Conservation (phyloP, 1,140 invertebrate species). For the Leptestheria dahalacensis region DNA sequence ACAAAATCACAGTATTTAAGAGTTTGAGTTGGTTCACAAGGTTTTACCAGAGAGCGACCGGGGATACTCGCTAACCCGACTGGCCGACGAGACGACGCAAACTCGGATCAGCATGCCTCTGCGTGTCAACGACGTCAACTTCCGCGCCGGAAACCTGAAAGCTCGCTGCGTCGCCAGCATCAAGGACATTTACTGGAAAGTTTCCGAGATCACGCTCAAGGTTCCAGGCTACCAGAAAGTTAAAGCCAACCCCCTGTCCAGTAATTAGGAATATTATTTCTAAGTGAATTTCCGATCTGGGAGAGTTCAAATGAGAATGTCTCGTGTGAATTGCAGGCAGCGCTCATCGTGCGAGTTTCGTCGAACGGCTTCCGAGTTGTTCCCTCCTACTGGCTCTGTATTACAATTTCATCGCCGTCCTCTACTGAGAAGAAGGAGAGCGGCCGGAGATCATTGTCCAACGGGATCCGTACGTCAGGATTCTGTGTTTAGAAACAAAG, state of each 20-base stretch:
- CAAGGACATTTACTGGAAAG: background rate
- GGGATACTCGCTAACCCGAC: background rate
- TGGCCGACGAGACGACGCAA: background rate
- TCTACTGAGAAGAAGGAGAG: conserved; percentile 69
- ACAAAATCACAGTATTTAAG: no score
- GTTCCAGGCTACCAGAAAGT: background rate
- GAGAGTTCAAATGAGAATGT: no score
- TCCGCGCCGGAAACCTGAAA: background rate
- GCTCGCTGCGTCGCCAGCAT: background rate
- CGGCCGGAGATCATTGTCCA: conserved; percentile 65
- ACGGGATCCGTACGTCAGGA: conserved; percentile 46
- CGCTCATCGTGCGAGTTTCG: no score
- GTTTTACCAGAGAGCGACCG: background rate
- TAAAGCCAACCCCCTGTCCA: background rate
- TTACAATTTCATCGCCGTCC: conserved; percentile 56
- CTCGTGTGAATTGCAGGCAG: no score
- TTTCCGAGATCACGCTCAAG: background rate
- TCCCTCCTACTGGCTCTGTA: background rate
- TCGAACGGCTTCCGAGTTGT: no score
- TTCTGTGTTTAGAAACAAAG: conserved; percentile 32
- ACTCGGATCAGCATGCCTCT: background rate
- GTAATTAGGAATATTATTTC: background rate
- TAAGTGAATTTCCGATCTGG: no score
- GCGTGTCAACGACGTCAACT: background rate
- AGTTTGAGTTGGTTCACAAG: no score